A percentile compares a stretch with the other conserved stretches of the same genome.
Conservation (phyloP, 2,888 invertebrate genomes). For the Corbicula japonica region DNA sequence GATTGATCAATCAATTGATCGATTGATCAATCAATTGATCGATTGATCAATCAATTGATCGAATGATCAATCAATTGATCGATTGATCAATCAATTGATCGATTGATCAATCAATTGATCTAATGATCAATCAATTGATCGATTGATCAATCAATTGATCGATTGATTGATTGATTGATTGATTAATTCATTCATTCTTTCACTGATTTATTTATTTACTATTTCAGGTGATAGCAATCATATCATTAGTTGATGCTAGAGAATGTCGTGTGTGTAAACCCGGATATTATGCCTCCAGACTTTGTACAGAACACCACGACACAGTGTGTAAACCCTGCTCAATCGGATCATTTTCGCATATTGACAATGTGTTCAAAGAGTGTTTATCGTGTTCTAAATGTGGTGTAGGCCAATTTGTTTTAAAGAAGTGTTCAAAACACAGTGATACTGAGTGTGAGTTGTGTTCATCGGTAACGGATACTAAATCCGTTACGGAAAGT, state of each 20-base stretch:
- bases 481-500: not conserved
- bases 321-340: slow-evolving; percentile 71
- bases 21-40: too few species aligned
- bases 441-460: slow-evolving; percentile 68
- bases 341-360: slow-evolving; percentile 53
- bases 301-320: slow-evolving; percentile 64
- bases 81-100: not conserved
- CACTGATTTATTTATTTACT: slow-evolving; percentile 11
- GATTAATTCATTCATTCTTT: too few species aligned
- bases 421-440: slow-evolving; percentile 56
- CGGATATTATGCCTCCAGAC: slow-evolving; percentile 67
- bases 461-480: slow-evolving; percentile 60
- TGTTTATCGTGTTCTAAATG: slow-evolving; percentile 68
- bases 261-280: slow-evolving; percentile 68
- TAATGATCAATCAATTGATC: not conserved
- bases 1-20: too few species aligned
- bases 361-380: slow-evolving; percentile 38
- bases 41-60: not conserved
- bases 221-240: slow-evolving; percentile 34
- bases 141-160: not conserved
- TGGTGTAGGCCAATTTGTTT: slow-evolving; percentile 59
- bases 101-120: not conserved
- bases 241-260: slow-evolving; percentile 16
- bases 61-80: not conserved
- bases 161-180: too few species aligned